These are phyloP conservation scores for Micronycteris hirsuta DNA, from an alignment of 2,113 vertebrate genomes.

Conservation along the genomic window DNA sequence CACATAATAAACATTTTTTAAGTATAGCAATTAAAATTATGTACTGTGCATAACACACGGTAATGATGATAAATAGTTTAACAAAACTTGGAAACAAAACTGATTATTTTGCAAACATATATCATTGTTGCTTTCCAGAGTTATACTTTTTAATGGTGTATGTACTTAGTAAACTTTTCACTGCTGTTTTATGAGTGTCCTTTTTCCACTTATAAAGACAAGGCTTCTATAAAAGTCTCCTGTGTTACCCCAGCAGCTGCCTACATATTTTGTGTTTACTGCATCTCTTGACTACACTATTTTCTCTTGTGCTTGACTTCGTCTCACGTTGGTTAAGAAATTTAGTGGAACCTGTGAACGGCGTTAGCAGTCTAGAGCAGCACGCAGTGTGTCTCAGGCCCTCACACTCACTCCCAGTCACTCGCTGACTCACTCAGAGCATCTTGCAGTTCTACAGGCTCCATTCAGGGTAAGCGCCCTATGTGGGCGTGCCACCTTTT, in stretches of 20 bases:
- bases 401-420: neutral
- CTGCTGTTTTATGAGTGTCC: neutral
- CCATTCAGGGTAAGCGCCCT: neutral
- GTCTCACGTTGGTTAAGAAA: neutral
- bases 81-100: no score
- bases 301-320: neutral
- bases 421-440: neutral
- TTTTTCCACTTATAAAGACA: neutral
- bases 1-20: neutral
- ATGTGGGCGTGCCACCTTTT: neutral
- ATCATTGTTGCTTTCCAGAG: no score
- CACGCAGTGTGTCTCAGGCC: neutral
- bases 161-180: neutral
- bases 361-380: neutral
- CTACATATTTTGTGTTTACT: neutral
- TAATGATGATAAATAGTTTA: neutral
- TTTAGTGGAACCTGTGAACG: neutral
- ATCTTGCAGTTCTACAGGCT: neutral
- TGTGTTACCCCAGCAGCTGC: neutral
- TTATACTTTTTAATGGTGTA: no score
- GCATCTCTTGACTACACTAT: neutral
- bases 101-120: no score
- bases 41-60: neutral
- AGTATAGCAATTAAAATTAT: neutral
- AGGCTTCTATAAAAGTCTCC: neutral